phyloP scores from a whole-genome alignment of 2,797 vertebrate genomes.

The Uromys caudimaculatus region DNA sequence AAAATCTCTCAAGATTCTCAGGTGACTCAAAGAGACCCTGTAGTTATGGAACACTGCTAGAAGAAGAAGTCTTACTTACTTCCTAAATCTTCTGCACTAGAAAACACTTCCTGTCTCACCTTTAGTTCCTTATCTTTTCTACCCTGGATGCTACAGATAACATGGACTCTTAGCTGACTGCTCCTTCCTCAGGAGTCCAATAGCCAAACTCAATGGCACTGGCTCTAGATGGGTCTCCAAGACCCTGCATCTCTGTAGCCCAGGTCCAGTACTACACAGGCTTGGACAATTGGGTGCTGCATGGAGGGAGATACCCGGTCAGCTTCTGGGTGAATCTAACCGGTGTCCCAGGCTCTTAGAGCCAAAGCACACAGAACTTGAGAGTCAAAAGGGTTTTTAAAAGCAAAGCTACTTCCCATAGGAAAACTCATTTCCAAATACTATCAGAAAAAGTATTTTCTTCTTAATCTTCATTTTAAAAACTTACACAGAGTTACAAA shows the following conservation, averaged over 20 bases:
- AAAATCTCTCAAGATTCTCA: conserved; percentile 22
- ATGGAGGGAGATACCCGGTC: not conserved
- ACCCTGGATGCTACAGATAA: not conserved
- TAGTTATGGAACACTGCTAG: not conserved
- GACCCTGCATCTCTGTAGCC: not conserved
- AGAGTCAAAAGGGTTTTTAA: not conserved
- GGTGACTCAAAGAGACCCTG: not conserved
- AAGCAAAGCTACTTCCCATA: not conserved
- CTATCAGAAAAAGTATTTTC: conserved; percentile 60
- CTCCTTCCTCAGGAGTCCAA: not conserved
- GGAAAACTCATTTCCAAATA: conserved; percentile 60
- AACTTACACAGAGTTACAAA: conserved; percentile 94
- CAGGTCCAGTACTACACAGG: not conserved
- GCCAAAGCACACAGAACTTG: not conserved
- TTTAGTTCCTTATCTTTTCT: not conserved
- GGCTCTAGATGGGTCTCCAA: not conserved
- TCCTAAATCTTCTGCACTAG: not conserved
- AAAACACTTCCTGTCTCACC: not conserved
- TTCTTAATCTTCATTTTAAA: not conserved
- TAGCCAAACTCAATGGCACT: not conserved
- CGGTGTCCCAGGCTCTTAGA: not conserved
- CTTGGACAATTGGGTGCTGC: not conserved
- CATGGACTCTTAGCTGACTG: not conserved
- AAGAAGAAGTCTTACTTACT: not conserved
- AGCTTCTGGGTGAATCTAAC: not conserved